Percentiles rank a stretch among this genome's conserved stretches.
Conservation (phyloP, 2,113 vertebrate species). For the Etheostoma cragini region DNA sequence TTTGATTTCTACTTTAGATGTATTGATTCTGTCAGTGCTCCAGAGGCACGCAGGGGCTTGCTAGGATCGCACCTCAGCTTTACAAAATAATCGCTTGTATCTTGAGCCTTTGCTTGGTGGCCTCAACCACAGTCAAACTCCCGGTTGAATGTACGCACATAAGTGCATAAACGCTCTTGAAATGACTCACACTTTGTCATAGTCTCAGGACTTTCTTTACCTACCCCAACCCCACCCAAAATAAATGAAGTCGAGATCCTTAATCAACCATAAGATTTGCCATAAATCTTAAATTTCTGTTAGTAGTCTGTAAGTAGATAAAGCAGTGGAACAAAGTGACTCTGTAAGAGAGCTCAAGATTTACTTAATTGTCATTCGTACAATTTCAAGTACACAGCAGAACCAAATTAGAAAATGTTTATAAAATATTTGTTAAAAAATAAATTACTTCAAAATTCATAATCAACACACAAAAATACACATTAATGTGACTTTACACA, state of each 20-base stretch:
- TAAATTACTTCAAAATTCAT: too few species aligned
- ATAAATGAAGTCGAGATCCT: neutral
- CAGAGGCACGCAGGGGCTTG: conserved; percentile 53
- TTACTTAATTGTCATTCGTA: too few species aligned
- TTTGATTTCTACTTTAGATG: conserved; percentile 79
- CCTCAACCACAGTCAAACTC: conserved; percentile 6
- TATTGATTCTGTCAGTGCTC: conserved; percentile 80
- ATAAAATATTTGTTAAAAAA: too few species aligned
- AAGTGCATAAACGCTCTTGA: neutral
- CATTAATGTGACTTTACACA: too few species aligned
- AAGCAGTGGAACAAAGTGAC: conserved; percentile 21
- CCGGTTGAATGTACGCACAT: conserved; percentile 1
- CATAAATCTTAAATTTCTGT: conserved; percentile 54
- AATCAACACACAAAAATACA: too few species aligned
- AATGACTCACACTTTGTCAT: neutral
- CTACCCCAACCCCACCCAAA: neutral
- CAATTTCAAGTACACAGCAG: too few species aligned
- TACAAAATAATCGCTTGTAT: conserved; percentile 61
- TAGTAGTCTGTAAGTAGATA: neutral
- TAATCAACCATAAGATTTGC: conserved; percentile 16
- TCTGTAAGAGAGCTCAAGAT: neutral
- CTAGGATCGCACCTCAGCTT: conserved; percentile 66
- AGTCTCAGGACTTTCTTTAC: neutral
- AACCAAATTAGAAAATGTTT: too few species aligned
- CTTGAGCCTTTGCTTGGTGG: conserved; percentile 25